Base-by-base conservation (phyloP, 2,888 invertebrate species). In the Eupithecia subumbrata region DNA sequence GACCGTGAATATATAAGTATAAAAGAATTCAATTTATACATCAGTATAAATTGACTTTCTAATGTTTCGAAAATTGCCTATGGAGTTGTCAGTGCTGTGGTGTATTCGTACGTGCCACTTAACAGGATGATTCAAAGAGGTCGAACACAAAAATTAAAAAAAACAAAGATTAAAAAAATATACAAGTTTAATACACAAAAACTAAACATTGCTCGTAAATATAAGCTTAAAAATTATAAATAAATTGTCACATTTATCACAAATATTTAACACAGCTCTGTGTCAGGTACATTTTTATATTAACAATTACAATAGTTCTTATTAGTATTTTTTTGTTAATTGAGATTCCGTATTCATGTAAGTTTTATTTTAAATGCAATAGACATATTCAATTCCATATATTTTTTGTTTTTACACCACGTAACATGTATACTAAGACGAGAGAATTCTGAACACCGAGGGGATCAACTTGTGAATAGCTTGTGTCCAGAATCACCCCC, bases 171-270 rank as follows among this genome's bases (percentile, higher is more conserved):
- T 52, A 76, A 81, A 81, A 79, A 83, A 82, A 73, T 73, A 78
- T 78, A 84, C 72, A 80, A 66, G 80, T 86, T 87, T 85, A 86
- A 82, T 85, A 74, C 18, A 64, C 81, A 78, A 79, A 81, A 82
- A 81, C 75, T 64, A 80, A 81, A 78, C 77, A 80, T 77, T 74
- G 63, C 79, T 83, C 83, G 86, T 78, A 83, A 66, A 79, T 82
- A 83, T 84, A 76, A 79, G 82, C 86, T 85, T 85, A 85, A 40
- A 56, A 75, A 72, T 64, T 77, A 80, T 74, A 82, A 82, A 43
- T 14, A 22, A 67, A 80, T 81, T 82, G 77, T 79, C 79, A 80
- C 76, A 79, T 80, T 76, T 85, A 89, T 89, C 88, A 90, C 89
- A 89, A 84, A 79, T 75, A 80, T 82, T 83, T 76, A 79, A 82